Evolutionary conservation across 2,113 vertebrate genomes (phyloP), one percentile per base, ranked within the genome.

Genomic region (Colaptes auratus): DNA sequence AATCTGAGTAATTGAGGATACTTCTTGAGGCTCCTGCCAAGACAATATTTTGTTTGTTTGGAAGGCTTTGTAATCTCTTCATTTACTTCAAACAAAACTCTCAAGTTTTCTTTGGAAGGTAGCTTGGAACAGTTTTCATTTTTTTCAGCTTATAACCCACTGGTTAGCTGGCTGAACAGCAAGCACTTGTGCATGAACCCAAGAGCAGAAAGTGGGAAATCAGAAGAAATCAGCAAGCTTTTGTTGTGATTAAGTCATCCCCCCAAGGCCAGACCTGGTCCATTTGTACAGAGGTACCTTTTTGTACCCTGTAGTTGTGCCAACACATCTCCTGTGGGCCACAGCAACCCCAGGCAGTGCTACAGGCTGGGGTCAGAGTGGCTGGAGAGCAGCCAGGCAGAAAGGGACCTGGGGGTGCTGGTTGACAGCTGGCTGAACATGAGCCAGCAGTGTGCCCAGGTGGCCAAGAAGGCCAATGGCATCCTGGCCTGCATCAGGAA

Each of bases 1-100:
- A 94, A 89, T 61, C 46, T 55, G 33, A 94, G 30, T 94, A 92
- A 86, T 50, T 84, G 80, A 86, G 92, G 90, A 77, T 58, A 56
- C 6, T 52, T 75, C 74, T 72, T 83, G 73, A 94, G 53, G 61
- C 53, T 88, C 48, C 72, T 92, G 76, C 90, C 80, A 88, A 88
- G 90, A 78, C 72, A 65, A 28, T 64, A 60, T 33, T 92, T 81
- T 92, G 46, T 80, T 94, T 88, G 88, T 93, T n/a, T 86, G 59
- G 66, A 82, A 78, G 31, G 1, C 61, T 81, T 89, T 64, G 56
- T 3, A 80, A 90, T 42, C 59, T 74, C 76, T 86, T 76, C 52
- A 67, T 74, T 86, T 78, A 13, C 33, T 6, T 69, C 44, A 71
- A 92, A 71, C 90, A 44, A 71, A 53, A 59, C 33, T 86, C 80